Evolutionary conservation across 2,797 vertebrate species (phyloP), one percentile per base, ranked within the genome.

Genomic region (Scomberomorus guttatus): DNA sequence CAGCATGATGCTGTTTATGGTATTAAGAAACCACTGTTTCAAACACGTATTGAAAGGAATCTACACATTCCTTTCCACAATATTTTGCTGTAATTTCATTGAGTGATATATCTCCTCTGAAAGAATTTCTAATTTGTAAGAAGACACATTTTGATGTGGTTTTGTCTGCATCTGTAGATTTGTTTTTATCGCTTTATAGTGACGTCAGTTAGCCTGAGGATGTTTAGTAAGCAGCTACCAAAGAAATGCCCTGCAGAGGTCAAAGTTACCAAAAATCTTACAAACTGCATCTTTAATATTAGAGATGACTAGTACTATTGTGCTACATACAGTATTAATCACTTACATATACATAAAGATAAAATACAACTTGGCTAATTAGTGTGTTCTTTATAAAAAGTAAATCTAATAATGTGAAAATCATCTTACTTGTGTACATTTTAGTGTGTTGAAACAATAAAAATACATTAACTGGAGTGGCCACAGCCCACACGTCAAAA

Each of bases 251-350:
- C 68, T 68, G 70, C 70, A 75, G 56, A 70, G 60, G 22, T 75
- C 20, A 83, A 76, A 52, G 52, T 59, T 3, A 44, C 64, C 57
- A 62, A 81, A 82, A 74, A 60, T 81, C 80, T 87, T 83, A 90
- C 87, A 82, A 88, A 89, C 88, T 81, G 91, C 89, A 63, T 86
- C 82, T 80, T 90, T 75, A 75, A 77, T 64, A 69, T 85, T 81
- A 74, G 67, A 83, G 66, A 83, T 84, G 87, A 89, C 81, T 87
- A 83, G 83, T 81, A 90, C 90, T 92, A 89, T 87, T 92, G 91
- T 90, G 93, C 93, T 94, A 93, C 91, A 91, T 89, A 93, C 88
- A 92, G 88, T 88, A 92, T 90, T 84, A 77, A 89, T 90, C 89
- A 93, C 90, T 74, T 75, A 91, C 87, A 76, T 83, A 93, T 85